Percentiles rank a stretch among this genome's conserved stretches.
Conservation (phyloP, 2,888 invertebrate genomes). For the Ennomos quercinarius region DNA sequence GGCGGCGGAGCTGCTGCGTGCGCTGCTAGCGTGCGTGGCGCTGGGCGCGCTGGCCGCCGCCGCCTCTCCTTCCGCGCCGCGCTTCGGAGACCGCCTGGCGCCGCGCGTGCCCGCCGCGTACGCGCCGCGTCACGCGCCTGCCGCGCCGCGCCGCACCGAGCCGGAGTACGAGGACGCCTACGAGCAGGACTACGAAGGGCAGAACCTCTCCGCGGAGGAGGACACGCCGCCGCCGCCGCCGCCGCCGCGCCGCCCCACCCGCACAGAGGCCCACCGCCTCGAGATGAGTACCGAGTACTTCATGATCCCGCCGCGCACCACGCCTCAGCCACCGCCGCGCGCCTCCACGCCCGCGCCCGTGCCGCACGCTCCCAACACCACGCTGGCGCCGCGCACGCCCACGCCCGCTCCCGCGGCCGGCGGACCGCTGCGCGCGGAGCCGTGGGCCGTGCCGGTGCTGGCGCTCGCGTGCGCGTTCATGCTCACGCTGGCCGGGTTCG, state of each 20-base stretch:
- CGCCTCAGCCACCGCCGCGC: conserved; percentile 63
- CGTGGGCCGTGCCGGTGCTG: conserved; percentile 96
- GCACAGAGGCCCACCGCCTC: conserved; percentile 83
- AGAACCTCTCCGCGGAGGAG: conserved; percentile 55
- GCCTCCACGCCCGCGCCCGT: conserved; percentile 54
- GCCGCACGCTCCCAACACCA: conserved; percentile 57
- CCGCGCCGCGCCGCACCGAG: conserved; percentile 57
- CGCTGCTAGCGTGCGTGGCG: conserved; percentile 68
- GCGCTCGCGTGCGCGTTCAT: conserved; percentile 94
- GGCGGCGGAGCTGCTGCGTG: conserved; percentile 66
- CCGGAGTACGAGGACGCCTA: conserved; percentile 66
- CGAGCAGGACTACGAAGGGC: conserved; percentile 69
- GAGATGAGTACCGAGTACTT: conserved; percentile 95
- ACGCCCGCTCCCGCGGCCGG: conserved; percentile 54
- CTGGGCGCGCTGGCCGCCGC: conserved; percentile 59
- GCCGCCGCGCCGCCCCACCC: conserved; percentile 68
- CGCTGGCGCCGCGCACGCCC: conserved; percentile 49
- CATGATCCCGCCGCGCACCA: conserved; percentile 87
- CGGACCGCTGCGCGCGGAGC: conserved; percentile 88
- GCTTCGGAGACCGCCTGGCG: conserved; percentile 75
- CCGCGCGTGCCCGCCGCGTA: conserved; percentile 75
- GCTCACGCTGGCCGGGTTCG: conserved; percentile 94
- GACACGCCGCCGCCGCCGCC: conserved; percentile 56
- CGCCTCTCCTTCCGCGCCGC: conserved; percentile 57
- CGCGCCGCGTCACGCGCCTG: conserved; percentile 67